These are phyloP conservation scores for Spheniscus humboldti DNA, from an alignment of 2,797 vertebrate species.

Conservation along the genomic window DNA sequence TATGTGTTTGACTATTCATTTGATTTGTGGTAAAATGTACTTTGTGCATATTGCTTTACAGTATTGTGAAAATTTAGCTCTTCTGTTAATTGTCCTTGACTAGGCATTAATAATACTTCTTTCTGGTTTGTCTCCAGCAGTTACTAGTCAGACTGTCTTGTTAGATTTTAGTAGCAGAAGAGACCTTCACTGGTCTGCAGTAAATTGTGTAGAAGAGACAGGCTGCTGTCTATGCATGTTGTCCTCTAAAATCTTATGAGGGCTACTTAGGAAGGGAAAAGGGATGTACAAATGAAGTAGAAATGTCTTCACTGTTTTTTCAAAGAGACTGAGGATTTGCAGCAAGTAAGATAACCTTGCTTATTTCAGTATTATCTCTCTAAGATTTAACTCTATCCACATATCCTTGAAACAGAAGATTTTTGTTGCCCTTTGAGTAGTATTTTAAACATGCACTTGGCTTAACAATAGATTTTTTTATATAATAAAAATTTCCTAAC, in stretches of 20 bases:
- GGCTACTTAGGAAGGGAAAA: neutral
- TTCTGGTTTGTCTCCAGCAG: neutral
- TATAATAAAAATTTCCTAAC: neutral
- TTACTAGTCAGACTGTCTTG: neutral
- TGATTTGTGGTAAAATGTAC: neutral
- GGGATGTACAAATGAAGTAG: neutral
- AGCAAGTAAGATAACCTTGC: neutral
- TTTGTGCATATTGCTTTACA: neutral
- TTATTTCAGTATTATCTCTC: neutral
- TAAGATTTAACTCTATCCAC: neutral
- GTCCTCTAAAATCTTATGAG: neutral
- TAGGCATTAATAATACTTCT: neutral
- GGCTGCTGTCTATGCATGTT: neutral
- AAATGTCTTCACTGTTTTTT: neutral
- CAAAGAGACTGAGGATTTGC: neutral
- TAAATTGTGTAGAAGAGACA: neutral
- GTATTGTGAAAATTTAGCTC: neutral
- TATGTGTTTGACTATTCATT: neutral
- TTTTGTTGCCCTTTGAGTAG: neutral
- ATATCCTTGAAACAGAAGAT: neutral
- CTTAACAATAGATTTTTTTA: neutral
- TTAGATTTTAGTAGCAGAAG: neutral
- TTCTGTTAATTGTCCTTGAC: neutral
- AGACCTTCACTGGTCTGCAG: neutral
- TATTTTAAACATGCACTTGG: neutral